phyloP scores from a whole-genome alignment of 1,140 invertebrate species.

The Bombus ignitus region DNA sequence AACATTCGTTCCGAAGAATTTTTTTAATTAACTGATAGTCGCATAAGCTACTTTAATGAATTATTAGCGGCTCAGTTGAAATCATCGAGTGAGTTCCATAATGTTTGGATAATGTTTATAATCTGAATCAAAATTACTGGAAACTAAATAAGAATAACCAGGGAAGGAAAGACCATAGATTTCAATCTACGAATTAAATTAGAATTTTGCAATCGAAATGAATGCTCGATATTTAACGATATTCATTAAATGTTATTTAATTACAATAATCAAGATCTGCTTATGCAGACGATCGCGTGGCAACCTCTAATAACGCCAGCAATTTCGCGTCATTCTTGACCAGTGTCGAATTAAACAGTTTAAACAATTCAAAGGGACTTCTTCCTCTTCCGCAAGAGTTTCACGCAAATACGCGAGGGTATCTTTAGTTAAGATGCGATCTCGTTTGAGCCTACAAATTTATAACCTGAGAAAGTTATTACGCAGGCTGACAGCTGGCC shows the following conservation, averaged over 20 bases:
- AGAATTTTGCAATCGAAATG: not conserved
- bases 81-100: no score
- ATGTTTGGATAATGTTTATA: no score
- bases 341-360: not conserved
- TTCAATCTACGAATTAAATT: not conserved
- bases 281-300: not conserved
- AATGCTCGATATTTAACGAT: not conserved
- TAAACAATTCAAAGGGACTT: not conserved
- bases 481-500: constrained; percentile 2
- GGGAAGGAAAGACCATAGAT: not conserved
- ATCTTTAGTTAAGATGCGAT: not conserved
- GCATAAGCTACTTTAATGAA: not conserved
- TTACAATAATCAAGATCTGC: not conserved
- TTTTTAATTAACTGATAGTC: not conserved
- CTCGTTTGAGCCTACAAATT: not conserved
- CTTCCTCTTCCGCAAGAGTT: not conserved
- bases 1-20: not conserved
- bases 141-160: not conserved
- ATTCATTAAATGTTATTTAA: not conserved
- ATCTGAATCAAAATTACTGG: not conserved
- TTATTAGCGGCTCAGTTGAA: not conserved
- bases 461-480: not conserved
- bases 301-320: not conserved
- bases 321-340: not conserved
- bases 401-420: not conserved